Evolutionary conservation across 2,797 vertebrate species (phyloP).

Genomic region (Heteromormyrus szaboi): DNA sequence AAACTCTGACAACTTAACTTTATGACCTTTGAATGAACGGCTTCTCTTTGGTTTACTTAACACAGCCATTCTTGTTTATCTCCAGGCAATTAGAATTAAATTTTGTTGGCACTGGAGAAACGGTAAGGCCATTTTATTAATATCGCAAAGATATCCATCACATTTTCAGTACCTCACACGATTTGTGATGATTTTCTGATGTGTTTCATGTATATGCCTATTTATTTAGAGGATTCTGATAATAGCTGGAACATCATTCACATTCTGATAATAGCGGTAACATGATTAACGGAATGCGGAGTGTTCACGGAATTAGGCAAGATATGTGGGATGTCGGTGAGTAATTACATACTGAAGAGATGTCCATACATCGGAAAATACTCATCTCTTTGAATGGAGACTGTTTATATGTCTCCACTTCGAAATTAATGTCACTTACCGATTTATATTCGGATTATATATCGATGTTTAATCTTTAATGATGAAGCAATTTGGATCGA

Average conservation of each 20-base stretch:
- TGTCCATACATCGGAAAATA: not conserved
- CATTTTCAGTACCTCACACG: not conserved
- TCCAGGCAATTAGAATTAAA: conserved; percentile 66
- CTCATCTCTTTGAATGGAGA: not conserved
- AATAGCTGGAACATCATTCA: not conserved
- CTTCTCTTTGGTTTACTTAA: conserved; percentile 57
- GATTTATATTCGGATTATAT: not conserved
- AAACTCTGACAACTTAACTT: conserved; percentile 52
- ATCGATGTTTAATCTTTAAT: conserved; percentile 1
- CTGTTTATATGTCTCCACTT: not conserved
- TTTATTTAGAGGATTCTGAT: not conserved
- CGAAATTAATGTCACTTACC: not conserved
- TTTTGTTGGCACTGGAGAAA: conserved; percentile 67
- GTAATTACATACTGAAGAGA: not conserved
- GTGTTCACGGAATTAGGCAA: not conserved
- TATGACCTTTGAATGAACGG: conserved; percentile 72
- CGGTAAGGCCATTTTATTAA: conserved; percentile 45
- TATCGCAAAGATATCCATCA: not conserved
- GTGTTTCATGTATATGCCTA: not conserved
- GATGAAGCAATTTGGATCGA: not conserved
- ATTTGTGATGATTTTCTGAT: not conserved
- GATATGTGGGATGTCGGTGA: not conserved
- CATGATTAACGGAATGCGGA: not conserved
- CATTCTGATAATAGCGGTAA: not conserved
- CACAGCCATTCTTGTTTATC: conserved; percentile 71